These are phyloP conservation scores for Sebastes oblongus DNA, from an alignment of 2,797 vertebrate genomes.

Conservation along the genomic window DNA sequence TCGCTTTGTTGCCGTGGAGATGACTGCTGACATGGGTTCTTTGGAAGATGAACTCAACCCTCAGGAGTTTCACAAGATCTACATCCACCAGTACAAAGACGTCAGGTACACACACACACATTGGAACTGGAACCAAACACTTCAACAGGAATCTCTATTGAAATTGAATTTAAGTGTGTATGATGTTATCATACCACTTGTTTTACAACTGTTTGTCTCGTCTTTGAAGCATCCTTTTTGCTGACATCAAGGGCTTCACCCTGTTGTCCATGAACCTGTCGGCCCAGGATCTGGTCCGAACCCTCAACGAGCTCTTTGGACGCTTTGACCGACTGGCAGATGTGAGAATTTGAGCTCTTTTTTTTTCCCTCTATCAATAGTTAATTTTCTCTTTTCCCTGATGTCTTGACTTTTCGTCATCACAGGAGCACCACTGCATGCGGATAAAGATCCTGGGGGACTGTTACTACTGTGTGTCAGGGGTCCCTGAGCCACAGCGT, in stretches of 20 bases:
- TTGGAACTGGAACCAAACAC: not conserved
- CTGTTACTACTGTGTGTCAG: conserved; percentile 98
- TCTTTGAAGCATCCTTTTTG: conserved; percentile 82
- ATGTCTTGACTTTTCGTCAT: not conserved
- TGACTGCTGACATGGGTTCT: conserved; percentile 82
- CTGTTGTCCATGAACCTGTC: conserved; percentile 82
- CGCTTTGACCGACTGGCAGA: conserved; percentile 83
- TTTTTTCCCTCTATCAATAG: not conserved
- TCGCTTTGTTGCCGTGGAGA: conserved; percentile 85
- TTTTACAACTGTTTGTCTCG: not conserved
- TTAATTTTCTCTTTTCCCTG: not conserved
- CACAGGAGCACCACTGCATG: conserved; percentile 94
- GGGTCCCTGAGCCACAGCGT: conserved; percentile 92
- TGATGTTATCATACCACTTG: not conserved
- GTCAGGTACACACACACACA: conserved; percentile 76
- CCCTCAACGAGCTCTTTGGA: conserved; percentile 84
- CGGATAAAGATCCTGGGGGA: conserved; percentile 97
- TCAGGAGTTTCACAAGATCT: conserved; percentile 84
- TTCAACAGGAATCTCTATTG: not conserved
- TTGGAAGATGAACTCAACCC: conserved; percentile 78
- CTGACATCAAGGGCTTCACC: conserved; percentile 86
- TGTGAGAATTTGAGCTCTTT: conserved; percentile 43
- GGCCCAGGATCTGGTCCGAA: conserved; percentile 81
- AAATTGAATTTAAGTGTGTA: not conserved
- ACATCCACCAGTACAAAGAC: conserved; percentile 83